Conservation (phyloP, 2,797 vertebrate species). For the Chelon labrosus region DNA sequence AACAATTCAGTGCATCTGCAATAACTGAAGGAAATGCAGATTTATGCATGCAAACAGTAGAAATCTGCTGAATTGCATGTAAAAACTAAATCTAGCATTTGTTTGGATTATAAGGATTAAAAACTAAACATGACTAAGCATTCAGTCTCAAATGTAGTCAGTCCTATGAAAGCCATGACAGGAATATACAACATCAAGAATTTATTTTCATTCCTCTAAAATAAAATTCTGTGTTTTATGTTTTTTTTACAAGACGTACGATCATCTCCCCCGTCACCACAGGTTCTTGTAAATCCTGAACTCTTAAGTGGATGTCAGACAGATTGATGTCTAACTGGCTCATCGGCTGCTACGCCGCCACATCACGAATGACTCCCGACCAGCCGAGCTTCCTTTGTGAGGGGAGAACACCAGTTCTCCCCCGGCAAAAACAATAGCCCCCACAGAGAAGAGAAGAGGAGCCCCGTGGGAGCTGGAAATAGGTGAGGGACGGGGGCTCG, state of each 20-base stretch:
- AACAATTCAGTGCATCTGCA: too few relatives aligned
- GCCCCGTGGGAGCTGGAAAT: slow-evolving; percentile 49
- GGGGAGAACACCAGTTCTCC: slow-evolving; percentile 23
- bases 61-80: too few relatives aligned
- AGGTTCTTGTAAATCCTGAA: slow-evolving; percentile 6
- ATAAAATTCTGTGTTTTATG: too few relatives aligned
- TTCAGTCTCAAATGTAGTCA: too few relatives aligned
- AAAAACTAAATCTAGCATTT: too few relatives aligned
- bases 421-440: slow-evolving; percentile 51
- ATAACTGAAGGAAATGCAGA: too few relatives aligned
- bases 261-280: not conserved
- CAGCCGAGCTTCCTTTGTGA: slow-evolving; percentile 66
- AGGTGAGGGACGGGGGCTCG: slow-evolving; percentile 17
- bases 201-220: too few relatives aligned
- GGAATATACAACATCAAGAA: too few relatives aligned
- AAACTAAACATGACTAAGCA: too few relatives aligned
- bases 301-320: slow-evolving; percentile 1
- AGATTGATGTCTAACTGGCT: slow-evolving; percentile 41
- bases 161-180: too few relatives aligned
- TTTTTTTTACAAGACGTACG: not conserved
- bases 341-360: slow-evolving; percentile 50
- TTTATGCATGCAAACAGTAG: too few relatives aligned
- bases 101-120: too few relatives aligned
- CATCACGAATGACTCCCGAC: slow-evolving; percentile 38
- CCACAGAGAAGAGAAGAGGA: slow-evolving; percentile 40